These are phyloP conservation scores for Mus musculus DNA, from an alignment of 2,113 vertebrate genomes.

Conservation along the genomic window GRCm39 chr17:48907501-48908000, in stretches of 20 bases:
- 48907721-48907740: background rate
- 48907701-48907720: background rate
- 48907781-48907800: background rate
- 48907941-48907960: background rate
- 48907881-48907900: background rate
- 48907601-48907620: background rate
- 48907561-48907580: background rate
- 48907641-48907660: background rate
- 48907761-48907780: background rate
- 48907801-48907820: background rate
- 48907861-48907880: background rate
- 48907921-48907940: background rate
- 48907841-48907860: background rate
- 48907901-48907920: background rate
- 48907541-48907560: background rate
- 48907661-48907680: background rate
- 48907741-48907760: too few species aligned
- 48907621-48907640: background rate
- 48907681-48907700: background rate
- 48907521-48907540: background rate
- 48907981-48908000: background rate
- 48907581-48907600: background rate
- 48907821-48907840: background rate
- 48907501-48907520: background rate
- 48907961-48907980: background rate